These are phyloP conservation scores for Microcebus griseorufus DNA, from an alignment of 2,113 vertebrate genomes.

Conservation along the genomic window DNA sequence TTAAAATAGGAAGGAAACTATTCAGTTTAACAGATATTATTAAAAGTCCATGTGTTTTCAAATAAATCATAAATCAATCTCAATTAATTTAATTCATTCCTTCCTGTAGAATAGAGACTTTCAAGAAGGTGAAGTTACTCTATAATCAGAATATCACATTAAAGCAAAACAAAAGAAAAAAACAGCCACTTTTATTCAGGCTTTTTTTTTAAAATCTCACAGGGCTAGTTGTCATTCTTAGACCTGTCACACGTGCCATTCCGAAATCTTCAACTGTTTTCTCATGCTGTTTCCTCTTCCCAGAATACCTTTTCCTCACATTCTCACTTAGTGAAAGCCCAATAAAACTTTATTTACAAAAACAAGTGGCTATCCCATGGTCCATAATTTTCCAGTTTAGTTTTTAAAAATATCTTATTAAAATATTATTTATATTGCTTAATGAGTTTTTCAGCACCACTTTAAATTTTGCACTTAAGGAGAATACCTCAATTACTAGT, in stretches of 20 bases:
- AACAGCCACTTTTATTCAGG: background rate
- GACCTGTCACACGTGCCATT: background rate
- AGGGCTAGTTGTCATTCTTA: background rate
- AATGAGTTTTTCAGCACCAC: background rate
- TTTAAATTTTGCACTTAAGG: background rate
- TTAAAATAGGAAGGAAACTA: background rate
- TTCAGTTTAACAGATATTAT: background rate
- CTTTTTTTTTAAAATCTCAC: background rate
- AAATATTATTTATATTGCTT: background rate
- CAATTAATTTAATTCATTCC: background rate
- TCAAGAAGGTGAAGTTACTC: background rate
- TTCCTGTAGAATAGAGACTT: background rate
- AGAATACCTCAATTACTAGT: background rate
- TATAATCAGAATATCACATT: background rate
- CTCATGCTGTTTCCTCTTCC: background rate
- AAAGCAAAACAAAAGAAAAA: background rate
- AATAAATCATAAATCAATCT: background rate
- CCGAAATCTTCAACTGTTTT: background rate
- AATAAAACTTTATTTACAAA: background rate
- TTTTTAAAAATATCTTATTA: background rate
- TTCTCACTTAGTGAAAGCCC: background rate
- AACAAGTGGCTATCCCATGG: background rate
- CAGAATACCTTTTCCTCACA: background rate
- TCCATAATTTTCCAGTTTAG: background rate
- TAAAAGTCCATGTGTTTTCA: background rate